Evolutionary conservation across 2,888 invertebrate genomes (phyloP).

Genomic region (Cacoxenus indagator): DNA sequence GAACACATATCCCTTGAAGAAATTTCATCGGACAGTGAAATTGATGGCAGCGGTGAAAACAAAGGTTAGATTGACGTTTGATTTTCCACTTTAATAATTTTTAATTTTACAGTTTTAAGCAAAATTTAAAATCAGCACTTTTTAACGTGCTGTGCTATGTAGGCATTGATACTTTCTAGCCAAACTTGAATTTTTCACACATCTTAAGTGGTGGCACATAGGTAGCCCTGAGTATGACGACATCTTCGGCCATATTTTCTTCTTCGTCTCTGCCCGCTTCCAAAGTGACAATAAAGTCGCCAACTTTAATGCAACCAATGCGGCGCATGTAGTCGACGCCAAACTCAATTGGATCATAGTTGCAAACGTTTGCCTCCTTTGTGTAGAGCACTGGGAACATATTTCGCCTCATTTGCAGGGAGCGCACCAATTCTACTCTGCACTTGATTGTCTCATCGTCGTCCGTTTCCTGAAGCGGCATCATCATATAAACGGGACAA

Average conservation of each 20-base stretch:
- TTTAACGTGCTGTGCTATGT: conserved; percentile 11
- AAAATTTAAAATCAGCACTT: conserved; percentile 4
- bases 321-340: conserved; percentile 61
- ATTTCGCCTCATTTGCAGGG: conserved; percentile 61
- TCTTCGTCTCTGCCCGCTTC: conserved; percentile 56
- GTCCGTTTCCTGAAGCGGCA: conserved; percentile 48
- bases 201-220: conserved; percentile 57
- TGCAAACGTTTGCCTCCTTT: conserved; percentile 50
- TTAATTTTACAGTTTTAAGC: neutral
- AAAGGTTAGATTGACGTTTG: conserved; percentile 42
- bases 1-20: conserved; percentile 77
- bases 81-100: neutral
- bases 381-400: conserved; percentile 57
- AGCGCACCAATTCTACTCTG: conserved; percentile 49
- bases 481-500: conserved; percentile 66
- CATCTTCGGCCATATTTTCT: conserved; percentile 56
- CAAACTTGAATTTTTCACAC: conserved; percentile 57
- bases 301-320: conserved; percentile 57
- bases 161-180: conserved; percentile 37
- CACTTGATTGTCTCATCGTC: conserved; percentile 42
- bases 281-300: conserved; percentile 66
- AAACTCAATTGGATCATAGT: conserved; percentile 54
- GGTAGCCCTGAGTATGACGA: conserved; percentile 62
- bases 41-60: conserved; percentile 47
- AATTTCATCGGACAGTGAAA: conserved; percentile 73